phyloP scores from a whole-genome alignment of 2,797 vertebrate species.

The Bothrops alternatus region DNA sequence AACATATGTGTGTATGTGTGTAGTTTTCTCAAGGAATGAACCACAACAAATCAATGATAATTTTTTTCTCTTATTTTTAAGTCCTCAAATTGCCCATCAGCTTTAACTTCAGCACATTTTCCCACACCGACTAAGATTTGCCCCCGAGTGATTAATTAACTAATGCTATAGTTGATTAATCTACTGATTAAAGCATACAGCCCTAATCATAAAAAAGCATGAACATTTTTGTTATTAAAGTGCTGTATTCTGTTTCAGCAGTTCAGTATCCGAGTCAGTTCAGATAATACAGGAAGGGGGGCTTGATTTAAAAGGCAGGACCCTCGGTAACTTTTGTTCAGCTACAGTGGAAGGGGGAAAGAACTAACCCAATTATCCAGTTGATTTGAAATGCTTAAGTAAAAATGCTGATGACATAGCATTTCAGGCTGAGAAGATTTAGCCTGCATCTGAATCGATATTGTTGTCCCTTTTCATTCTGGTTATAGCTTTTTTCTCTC shows the following conservation, averaged over 20 bases:
- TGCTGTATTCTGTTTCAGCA: background rate
- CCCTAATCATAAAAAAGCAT: background rate
- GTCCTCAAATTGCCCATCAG: background rate
- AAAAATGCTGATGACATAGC: background rate
- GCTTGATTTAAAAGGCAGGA: background rate
- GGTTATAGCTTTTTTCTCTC: background rate
- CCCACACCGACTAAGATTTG: background rate
- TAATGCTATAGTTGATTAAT: conserved; percentile 3
- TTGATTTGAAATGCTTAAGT: background rate
- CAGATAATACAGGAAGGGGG: background rate
- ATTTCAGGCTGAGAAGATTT: background rate
- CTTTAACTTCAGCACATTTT: background rate
- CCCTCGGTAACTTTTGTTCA: background rate
- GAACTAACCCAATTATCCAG: background rate
- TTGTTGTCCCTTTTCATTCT: background rate
- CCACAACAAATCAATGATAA: background rate
- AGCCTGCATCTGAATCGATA: background rate
- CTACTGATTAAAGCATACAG: conserved; percentile 18
- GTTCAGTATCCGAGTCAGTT: background rate
- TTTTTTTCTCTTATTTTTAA: background rate
- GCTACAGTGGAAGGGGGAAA: background rate
- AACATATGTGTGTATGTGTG: background rate
- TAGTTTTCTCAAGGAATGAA: background rate
- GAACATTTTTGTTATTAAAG: background rate
- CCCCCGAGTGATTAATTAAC: background rate